These are phyloP conservation scores for Lepidothrix coronata DNA, from an alignment of 2,113 vertebrate genomes.

Conservation along the genomic window DNA sequence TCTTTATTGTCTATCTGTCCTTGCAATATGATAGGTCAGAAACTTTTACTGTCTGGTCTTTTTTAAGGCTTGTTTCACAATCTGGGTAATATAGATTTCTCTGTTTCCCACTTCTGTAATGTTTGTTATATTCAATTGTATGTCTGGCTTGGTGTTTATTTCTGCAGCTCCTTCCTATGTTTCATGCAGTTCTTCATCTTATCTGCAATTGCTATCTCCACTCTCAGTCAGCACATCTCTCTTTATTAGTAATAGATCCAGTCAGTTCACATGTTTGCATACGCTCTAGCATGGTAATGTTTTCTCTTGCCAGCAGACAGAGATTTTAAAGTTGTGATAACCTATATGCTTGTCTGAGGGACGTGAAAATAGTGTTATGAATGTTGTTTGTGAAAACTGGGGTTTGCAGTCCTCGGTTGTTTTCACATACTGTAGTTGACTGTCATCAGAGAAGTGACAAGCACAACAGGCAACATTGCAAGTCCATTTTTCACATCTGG, in stretches of 20 bases:
- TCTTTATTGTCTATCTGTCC: constrained; percentile 30
- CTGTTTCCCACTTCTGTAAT: constrained; percentile 22
- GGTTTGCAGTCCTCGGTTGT: background rate
- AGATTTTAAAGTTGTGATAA: constrained; percentile 41
- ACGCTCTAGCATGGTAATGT: background rate
- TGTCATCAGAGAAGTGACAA: background rate
- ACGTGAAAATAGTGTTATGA: constrained; percentile 56
- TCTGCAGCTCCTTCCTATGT: background rate
- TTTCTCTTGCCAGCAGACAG: constrained; percentile 12
- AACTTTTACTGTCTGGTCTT: constrained; percentile 11
- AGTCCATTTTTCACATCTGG: background rate
- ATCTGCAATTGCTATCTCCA: background rate
- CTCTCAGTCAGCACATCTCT: constrained; percentile 10
- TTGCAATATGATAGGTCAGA: constrained; percentile 14
- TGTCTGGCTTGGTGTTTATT: background rate
- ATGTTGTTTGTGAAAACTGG: constrained; percentile 29
- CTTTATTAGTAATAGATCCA: constrained; percentile 47
- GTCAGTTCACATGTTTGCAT: background rate
- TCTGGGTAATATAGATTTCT: background rate
- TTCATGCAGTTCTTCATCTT: background rate
- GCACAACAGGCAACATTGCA: background rate
- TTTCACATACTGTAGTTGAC: background rate
- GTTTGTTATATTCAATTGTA: background rate
- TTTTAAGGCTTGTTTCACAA: constrained; percentile 15
- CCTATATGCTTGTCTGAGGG: background rate